These are phyloP conservation scores for Rhaphigaster nebulosa DNA, from an alignment of 2,888 invertebrate species.

Conservation along the genomic window DNA sequence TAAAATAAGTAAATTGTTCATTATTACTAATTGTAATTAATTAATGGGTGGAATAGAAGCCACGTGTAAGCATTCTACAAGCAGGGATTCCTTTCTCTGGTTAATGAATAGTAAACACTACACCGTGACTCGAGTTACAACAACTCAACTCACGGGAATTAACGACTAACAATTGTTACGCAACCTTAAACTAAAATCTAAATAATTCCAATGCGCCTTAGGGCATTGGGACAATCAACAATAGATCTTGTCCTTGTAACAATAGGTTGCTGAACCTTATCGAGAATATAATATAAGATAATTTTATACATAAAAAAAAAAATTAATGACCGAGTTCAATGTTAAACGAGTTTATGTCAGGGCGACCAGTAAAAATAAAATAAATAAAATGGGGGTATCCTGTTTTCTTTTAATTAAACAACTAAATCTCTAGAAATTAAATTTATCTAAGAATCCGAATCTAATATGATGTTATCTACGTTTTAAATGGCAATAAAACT, in stretches of 20 bases:
- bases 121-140: background rate
- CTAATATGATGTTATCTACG: background rate
- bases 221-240: background rate
- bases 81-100: background rate
- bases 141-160: background rate
- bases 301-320: no score
- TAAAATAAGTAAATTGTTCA: no score
- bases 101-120: constrained; percentile 2
- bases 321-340: no score
- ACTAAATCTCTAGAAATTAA: background rate
- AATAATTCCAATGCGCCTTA: background rate
- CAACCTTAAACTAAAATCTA: background rate
- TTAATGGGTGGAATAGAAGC: background rate
- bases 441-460: background rate
- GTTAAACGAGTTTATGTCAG: no score
- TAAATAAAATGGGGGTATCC: no score
- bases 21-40: background rate
- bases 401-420: background rate
- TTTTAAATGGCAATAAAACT: background rate
- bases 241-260: no score
- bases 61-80: background rate
- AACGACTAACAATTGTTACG: background rate
- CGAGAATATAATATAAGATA: no score
- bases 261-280: no score
- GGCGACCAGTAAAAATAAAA: no score